These are phyloP conservation scores for Physocephala rufipes DNA, from an alignment of 2,888 invertebrate genomes.

Conservation along the genomic window DNA sequence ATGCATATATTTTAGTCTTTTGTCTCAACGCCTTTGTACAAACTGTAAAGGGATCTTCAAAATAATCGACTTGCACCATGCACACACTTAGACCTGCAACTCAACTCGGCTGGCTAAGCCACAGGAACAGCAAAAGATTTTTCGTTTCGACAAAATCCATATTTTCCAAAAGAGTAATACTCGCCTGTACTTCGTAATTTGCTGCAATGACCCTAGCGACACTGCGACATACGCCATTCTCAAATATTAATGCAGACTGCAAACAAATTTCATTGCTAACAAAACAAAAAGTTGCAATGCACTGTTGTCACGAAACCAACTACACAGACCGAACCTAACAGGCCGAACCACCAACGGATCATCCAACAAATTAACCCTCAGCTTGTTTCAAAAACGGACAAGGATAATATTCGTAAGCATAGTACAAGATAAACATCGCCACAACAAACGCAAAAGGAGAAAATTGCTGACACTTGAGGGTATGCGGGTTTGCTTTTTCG, in stretches of 20 bases:
- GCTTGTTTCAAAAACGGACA: background rate
- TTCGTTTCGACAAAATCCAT: background rate
- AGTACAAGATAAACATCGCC: background rate
- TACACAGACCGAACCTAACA: background rate
- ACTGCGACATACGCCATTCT: slow-evolving; percentile 19
- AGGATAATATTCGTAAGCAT: background rate
- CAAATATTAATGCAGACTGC: slow-evolving; percentile 20
- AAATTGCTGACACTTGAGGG: too few relatives aligned
- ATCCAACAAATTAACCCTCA: background rate
- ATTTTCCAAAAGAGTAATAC: background rate
- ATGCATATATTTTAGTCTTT: background rate
- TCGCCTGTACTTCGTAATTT: slow-evolving; percentile 47
- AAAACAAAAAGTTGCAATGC: slow-evolving; percentile 4
- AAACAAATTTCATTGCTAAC: slow-evolving; percentile 18
- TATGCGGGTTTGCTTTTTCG: too few relatives aligned
- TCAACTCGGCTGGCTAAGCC: background rate
- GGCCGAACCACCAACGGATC: background rate
- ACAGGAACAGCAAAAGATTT: too few relatives aligned
- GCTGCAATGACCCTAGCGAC: slow-evolving; percentile 32
- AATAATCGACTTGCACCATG: slow-evolving; percentile 23
- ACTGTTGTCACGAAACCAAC: background rate
- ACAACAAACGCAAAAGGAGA: too few relatives aligned
- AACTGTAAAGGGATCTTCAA: slow-evolving; percentile 5
- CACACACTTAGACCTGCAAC: background rate
- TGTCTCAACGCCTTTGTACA: background rate